Evolutionary conservation across 2,888 invertebrate species (phyloP).

Genomic region (Galerucella nymphaeae): DNA sequence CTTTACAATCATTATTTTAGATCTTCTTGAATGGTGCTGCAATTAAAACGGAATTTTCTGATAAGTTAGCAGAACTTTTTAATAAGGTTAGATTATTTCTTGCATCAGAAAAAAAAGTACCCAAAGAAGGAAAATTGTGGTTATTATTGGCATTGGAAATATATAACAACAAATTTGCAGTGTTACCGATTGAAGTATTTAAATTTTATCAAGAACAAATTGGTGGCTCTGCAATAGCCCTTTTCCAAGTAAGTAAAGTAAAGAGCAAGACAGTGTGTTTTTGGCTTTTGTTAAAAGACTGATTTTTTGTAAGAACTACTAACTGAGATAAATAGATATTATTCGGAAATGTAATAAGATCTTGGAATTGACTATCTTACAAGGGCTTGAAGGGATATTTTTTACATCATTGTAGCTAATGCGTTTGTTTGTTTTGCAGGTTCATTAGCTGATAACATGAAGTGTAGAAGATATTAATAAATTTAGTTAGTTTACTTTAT

Average conservation of each 20-base stretch:
- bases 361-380: no score
- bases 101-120: conserved; percentile 57
- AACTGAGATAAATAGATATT: no score
- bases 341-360: no score
- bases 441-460: no score
- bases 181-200: conserved; percentile 59
- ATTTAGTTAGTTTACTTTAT: no score
- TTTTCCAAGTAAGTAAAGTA: conserved; percentile 55
- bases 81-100: conserved; percentile 58
- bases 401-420: no score
- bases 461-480: no score
- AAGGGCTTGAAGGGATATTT: no score
- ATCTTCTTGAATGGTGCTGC: conserved; percentile 61
- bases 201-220: conserved; percentile 62
- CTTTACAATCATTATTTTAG: conserved; percentile 52
- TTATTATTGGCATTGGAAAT: conserved; percentile 64
- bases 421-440: no score
- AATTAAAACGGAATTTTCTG: conserved; percentile 52
- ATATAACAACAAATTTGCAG: conserved; percentile 58
- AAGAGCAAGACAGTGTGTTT: no score
- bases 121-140: conserved; percentile 60
- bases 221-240: conserved; percentile 58
- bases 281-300: no score
- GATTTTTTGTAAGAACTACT: no score
- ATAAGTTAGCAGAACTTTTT: conserved; percentile 58